Conservation (phyloP, 1,140 invertebrate species). For the Meloidogyne floridensis region DNA sequence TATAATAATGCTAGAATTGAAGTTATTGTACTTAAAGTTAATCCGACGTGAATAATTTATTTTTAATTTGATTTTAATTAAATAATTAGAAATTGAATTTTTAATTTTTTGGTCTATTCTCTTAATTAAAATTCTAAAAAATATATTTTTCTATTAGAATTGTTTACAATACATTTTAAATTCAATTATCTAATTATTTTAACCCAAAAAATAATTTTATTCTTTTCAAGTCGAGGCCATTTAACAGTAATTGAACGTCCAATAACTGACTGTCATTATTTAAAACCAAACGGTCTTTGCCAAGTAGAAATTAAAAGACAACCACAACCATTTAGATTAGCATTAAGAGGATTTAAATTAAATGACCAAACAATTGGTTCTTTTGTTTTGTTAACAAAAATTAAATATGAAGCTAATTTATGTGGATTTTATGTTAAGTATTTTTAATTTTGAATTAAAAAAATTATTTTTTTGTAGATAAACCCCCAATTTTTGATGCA, state of each 20-base stretch:
- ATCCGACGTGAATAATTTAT: conserved; percentile 27
- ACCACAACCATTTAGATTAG: conserved; percentile 49
- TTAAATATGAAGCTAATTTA: conserved; percentile 49
- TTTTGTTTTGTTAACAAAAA: conserved; percentile 50
- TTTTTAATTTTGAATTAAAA: not conserved
- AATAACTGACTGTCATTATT: conserved; percentile 47
- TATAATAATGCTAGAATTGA: conserved; percentile 52
- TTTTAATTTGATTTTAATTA: not conserved
- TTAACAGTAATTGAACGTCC: conserved; percentile 51
- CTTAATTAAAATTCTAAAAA: no score
- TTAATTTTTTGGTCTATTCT: no score
- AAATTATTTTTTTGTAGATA: conserved; percentile 37
- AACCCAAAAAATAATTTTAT: not conserved
- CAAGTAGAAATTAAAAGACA: conserved; percentile 42
- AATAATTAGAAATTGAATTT: no score
- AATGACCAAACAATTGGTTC: conserved; percentile 45
- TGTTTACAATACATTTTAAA: no score
- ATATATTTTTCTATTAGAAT: no score
- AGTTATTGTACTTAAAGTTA: conserved; percentile 49
- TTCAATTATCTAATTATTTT: no score
- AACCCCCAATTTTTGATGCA: conserved; percentile 46
- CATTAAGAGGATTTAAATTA: conserved; percentile 45
- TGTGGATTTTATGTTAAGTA: conserved; percentile 47
- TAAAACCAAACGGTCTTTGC: conserved; percentile 46
- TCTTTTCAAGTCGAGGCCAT: conserved; percentile 32